phyloP scores from a whole-genome alignment of 1,140 invertebrate species.

The Cyclina sinensis region DNA sequence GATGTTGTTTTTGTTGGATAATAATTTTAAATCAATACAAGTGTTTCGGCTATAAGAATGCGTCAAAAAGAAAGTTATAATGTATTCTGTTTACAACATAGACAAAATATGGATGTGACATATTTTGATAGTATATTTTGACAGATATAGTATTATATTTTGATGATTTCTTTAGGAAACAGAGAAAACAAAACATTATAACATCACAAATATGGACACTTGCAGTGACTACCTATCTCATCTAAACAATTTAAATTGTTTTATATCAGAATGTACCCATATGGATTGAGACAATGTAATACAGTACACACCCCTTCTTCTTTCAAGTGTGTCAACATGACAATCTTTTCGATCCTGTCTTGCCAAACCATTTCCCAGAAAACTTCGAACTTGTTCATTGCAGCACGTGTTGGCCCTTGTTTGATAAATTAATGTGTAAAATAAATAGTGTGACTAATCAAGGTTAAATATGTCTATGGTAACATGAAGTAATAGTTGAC shows the following conservation, averaged over 20 bases:
- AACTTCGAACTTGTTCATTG: neutral
- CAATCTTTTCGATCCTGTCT: neutral
- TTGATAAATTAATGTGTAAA: neutral
- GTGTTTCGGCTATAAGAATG: too few relatives aligned
- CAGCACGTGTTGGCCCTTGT: too few relatives aligned
- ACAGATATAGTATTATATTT: neutral
- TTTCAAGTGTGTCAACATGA: constrained; percentile 6
- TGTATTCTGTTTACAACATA: too few relatives aligned
- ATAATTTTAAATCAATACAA: too few relatives aligned
- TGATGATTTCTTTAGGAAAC: neutral
- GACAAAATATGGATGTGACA: too few relatives aligned
- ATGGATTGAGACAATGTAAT: neutral
- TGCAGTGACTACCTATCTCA: too few relatives aligned
- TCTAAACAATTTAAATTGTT: neutral
- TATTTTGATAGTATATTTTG: too few relatives aligned
- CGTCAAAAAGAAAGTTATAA: too few relatives aligned
- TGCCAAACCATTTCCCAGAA: constrained; percentile 38
- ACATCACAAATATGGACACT: neutral
- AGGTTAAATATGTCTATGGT: too few relatives aligned
- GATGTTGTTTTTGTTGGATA: neutral
- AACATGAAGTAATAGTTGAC: too few relatives aligned
- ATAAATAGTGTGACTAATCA: neutral
- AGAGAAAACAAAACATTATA: neutral
- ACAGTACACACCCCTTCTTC: neutral
- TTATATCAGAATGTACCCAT: neutral